Evolutionary conservation across 2,113 vertebrate genomes (phyloP).

Genomic region (Sebastes schlegelii): DNA sequence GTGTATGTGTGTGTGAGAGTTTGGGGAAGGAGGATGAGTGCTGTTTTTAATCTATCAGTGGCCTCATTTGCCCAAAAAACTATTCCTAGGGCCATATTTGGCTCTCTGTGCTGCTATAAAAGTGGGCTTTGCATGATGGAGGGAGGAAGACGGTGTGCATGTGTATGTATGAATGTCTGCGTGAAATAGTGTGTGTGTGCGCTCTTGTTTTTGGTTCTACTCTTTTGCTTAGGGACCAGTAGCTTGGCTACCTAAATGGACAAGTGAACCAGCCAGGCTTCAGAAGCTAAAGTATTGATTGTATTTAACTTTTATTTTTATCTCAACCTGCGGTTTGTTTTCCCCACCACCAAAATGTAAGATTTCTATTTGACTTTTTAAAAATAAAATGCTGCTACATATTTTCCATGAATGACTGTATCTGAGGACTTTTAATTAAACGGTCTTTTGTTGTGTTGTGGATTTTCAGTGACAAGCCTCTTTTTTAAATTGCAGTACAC

Average conservation of each 20-base stretch:
- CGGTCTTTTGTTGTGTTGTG: neutral
- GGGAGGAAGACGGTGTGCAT: slow-evolving; percentile 8
- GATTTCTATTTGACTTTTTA: slow-evolving; percentile 68
- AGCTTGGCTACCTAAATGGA: slow-evolving; percentile 69
- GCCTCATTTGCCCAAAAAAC: slow-evolving; percentile 86
- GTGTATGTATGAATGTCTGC: slow-evolving; percentile 7
- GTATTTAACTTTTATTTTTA: slow-evolving; percentile 73
- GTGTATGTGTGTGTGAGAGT: slow-evolving; percentile 27
- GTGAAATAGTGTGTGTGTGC: neutral
- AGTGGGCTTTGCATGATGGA: slow-evolving; percentile 84
- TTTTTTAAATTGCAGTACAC: neutral
- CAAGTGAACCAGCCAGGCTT: slow-evolving; percentile 75
- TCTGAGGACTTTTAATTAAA: slow-evolving; percentile 74
- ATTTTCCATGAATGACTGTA: slow-evolving; percentile 90
- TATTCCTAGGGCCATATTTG: slow-evolving; percentile 80
- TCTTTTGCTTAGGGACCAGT: slow-evolving; percentile 67
- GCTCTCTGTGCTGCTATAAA: slow-evolving; percentile 94
- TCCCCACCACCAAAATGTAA: slow-evolving; percentile 71
- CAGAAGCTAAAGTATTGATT: slow-evolving; percentile 82
- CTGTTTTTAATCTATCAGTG: slow-evolving; percentile 41
- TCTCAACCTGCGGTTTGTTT: slow-evolving; percentile 61
- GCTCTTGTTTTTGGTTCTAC: slow-evolving; percentile 22
- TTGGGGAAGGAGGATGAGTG: slow-evolving; percentile 2
- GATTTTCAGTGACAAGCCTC: neutral
- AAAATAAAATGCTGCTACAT: slow-evolving; percentile 91